phyloP scores from a whole-genome alignment of 2,113 vertebrate species.

The Scalopus aquaticus region DNA sequence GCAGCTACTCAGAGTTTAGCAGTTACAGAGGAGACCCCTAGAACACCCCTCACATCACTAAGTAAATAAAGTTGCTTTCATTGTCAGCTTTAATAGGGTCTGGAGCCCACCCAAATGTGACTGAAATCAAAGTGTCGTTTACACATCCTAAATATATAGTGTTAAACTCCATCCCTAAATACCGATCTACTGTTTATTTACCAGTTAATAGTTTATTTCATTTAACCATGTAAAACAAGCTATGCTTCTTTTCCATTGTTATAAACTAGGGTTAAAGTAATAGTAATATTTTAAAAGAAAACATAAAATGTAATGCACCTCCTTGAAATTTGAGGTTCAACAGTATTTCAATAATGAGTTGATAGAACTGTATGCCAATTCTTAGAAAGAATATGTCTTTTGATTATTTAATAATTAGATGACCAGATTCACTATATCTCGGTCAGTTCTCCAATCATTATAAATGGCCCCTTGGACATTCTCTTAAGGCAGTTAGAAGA shows the following conservation, averaged over 20 bases:
- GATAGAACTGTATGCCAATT: constrained; percentile 26
- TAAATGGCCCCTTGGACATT: constrained; percentile 60
- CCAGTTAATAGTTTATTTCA: constrained; percentile 61
- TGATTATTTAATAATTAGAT: constrained; percentile 65
- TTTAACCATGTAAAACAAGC: constrained; percentile 48
- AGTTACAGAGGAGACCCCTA: constrained; percentile 40
- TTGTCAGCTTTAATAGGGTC: constrained; percentile 64
- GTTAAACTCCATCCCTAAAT: constrained; percentile 51
- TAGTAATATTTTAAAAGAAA: constrained; percentile 4
- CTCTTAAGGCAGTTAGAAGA: constrained; percentile 58
- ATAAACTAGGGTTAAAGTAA: constrained; percentile 27
- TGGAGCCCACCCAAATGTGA: constrained; percentile 70
- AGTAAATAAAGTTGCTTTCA: constrained; percentile 57
- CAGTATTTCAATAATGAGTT: neutral
- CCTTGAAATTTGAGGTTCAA: neutral
- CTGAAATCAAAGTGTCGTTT: constrained; percentile 64
- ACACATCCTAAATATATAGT: constrained; percentile 49
- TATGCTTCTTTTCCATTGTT: constrained; percentile 59
- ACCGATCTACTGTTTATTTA: constrained; percentile 40
- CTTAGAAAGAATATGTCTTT: constrained; percentile 57
- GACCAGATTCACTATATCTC: constrained; percentile 38
- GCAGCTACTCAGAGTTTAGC: constrained; percentile 72
- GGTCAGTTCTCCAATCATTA: constrained; percentile 64
- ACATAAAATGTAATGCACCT: neutral
- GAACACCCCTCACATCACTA: constrained; percentile 57